Conservation (phyloP, 2,888 invertebrate species). For the Carterocephalus palaemon region DNA sequence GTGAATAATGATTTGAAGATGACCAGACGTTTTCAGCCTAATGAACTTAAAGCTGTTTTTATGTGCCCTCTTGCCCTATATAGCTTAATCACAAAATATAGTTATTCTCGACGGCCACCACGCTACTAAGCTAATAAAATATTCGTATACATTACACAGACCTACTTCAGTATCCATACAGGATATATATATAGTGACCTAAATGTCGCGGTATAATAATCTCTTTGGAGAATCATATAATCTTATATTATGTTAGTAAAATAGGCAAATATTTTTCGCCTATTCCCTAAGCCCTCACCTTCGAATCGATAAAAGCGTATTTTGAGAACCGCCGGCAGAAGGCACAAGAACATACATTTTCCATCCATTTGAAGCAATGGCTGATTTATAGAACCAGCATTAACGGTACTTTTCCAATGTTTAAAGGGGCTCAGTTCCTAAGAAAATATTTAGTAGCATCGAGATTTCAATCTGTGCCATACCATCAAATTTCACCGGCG, state of each 20-base stretch:
- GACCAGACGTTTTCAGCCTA: too few relatives aligned
- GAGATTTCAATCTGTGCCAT: constrained; percentile 65
- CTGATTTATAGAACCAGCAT: constrained; percentile 42
- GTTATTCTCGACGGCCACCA: constrained; percentile 52
- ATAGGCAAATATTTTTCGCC: constrained; percentile 55
- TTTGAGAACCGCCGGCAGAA: constrained; percentile 61
- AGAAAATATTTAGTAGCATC: constrained; percentile 33
- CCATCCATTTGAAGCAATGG: constrained; percentile 48
- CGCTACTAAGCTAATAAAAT: constrained; percentile 52
- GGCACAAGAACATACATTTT: constrained; percentile 68
- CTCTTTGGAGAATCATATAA: constrained; percentile 74
- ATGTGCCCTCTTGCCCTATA: constrained; percentile 24
- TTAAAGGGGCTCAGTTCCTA: constrained; percentile 18
- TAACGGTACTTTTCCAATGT: constrained; percentile 24
- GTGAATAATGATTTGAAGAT: too few relatives aligned
- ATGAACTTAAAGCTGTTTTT: constrained; percentile 8
- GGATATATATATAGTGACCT: constrained; percentile 23
- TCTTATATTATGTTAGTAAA: constrained; percentile 45
- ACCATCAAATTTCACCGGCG: constrained; percentile 55
- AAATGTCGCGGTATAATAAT: constrained; percentile 36
- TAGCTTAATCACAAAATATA: constrained; percentile 24
- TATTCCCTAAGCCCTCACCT: constrained; percentile 46
- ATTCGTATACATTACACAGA: constrained; percentile 76
- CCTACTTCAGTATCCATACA: constrained; percentile 46
- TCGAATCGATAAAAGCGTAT: constrained; percentile 52